A percentile compares a stretch with the other conserved stretches of the same genome.
phyloP scores from a whole-genome alignment of 2,797 vertebrate genomes.

The Chanos chanos region DNA sequence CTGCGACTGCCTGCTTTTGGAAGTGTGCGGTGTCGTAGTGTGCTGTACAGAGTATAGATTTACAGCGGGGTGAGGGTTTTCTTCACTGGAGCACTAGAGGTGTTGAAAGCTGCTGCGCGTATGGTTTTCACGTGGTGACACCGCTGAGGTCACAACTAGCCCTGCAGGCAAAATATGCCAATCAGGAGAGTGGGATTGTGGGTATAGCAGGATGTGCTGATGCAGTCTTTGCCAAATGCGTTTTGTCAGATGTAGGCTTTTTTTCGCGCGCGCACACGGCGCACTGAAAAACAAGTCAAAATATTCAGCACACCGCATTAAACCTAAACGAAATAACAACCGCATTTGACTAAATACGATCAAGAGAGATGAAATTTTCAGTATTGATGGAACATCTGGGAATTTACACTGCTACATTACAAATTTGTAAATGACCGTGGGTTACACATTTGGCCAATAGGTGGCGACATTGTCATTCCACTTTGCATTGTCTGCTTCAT shows the following conservation, averaged over 20 bases:
- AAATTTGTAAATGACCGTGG: neutral
- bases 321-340: too few relatives aligned
- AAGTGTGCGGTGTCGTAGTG: too few relatives aligned
- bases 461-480: constrained; percentile 30
- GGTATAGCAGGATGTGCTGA: constrained; percentile 33
- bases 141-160: constrained; percentile 25
- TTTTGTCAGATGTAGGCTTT: too few relatives aligned
- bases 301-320: too few relatives aligned
- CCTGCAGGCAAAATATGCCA: constrained; percentile 29
- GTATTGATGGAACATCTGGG: neutral
- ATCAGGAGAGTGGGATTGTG: constrained; percentile 7
- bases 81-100: neutral
- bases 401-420: neutral
- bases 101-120: constrained; percentile 18
- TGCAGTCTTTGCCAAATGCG: constrained; percentile 19
- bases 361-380: neutral
- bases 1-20: too few relatives aligned
- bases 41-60: too few relatives aligned
- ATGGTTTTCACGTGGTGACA: constrained; percentile 23
- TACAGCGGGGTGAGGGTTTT: too few relatives aligned
- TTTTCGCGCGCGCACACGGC: too few relatives aligned
- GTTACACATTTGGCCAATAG: constrained; percentile 3
- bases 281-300: too few relatives aligned
- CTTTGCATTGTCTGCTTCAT: neutral
- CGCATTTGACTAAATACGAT: too few relatives aligned